phyloP scores from a whole-genome alignment of 2,797 vertebrate species.

The Amphiprion clarkii region DNA sequence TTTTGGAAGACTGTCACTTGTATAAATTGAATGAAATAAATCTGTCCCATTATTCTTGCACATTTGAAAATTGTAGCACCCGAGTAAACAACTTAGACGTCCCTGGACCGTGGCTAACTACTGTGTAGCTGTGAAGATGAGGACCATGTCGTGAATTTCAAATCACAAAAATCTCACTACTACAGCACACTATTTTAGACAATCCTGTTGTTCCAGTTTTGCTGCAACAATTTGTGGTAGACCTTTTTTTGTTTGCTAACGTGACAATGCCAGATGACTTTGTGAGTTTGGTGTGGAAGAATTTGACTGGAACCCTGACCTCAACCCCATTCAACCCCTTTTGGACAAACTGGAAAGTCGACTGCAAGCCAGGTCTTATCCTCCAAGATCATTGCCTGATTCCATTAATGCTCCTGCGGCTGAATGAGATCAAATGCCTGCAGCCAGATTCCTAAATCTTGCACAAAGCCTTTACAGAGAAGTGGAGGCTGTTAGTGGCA shows the following conservation, averaged over 20 bases:
- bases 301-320: conserved; percentile 5
- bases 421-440: conserved; percentile 24
- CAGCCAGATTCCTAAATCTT: conserved; percentile 11
- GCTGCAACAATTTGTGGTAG: no score
- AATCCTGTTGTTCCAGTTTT: background rate
- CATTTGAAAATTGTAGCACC: background rate
- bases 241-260: background rate
- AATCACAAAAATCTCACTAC: background rate
- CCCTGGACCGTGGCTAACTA: background rate
- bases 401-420: conserved; percentile 27
- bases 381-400: conserved; percentile 13
- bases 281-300: conserved; percentile 11
- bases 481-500: conserved; percentile 1
- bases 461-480: conserved; percentile 5
- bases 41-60: background rate
- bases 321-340: background rate
- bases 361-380: conserved; percentile 29
- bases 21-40: background rate
- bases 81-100: background rate
- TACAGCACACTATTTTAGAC: background rate
- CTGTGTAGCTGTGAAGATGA: background rate
- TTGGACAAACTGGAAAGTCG: conserved; percentile 29
- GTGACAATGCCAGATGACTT: background rate
- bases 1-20: background rate
- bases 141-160: background rate